phyloP scores from a whole-genome alignment of 2,888 invertebrate genomes.

The Gonocerus acuteangulatus region DNA sequence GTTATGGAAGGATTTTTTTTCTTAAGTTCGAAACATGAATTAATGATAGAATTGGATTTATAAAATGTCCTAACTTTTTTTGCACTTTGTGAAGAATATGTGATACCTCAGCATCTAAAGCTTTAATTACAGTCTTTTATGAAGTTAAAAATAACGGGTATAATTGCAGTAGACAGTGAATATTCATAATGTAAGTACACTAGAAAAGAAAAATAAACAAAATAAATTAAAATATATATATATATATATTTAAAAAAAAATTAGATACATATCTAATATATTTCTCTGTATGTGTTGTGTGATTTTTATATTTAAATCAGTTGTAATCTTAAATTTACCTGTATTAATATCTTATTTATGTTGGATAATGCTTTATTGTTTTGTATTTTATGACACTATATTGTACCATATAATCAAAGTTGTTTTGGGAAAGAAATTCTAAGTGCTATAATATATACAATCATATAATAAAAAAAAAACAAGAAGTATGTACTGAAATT shows the following conservation, averaged over 20 bases:
- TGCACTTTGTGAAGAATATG: background rate
- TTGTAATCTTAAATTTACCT: constrained; percentile 17
- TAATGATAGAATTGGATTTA: background rate
- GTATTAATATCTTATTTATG: constrained; percentile 23
- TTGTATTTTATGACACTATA: constrained; percentile 21
- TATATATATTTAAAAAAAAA: constrained; percentile 21
- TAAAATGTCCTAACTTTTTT: background rate
- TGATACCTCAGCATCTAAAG: background rate
- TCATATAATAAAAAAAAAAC: constrained; percentile 5
- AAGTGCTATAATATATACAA: constrained; percentile 17
- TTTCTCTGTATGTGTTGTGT: constrained; percentile 33
- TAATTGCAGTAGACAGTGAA: constrained; percentile 15
- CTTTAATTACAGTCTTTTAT: constrained; percentile 3
- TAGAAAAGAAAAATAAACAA: constrained; percentile 16
- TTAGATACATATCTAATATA: constrained; percentile 32
- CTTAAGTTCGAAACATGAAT: background rate
- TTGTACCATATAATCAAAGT: constrained; percentile 1
- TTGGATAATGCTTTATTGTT: constrained; percentile 23
- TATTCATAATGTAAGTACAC: background rate
- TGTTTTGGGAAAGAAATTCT: constrained; percentile 7
- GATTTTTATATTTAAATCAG: constrained; percentile 30
- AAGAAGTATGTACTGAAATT: background rate
- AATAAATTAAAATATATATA: constrained; percentile 1
- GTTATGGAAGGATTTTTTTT: background rate
- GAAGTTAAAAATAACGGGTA: constrained; percentile 9